phyloP scores from a whole-genome alignment of 2,888 invertebrate genomes.

The Sepiola atlantica region DNA sequence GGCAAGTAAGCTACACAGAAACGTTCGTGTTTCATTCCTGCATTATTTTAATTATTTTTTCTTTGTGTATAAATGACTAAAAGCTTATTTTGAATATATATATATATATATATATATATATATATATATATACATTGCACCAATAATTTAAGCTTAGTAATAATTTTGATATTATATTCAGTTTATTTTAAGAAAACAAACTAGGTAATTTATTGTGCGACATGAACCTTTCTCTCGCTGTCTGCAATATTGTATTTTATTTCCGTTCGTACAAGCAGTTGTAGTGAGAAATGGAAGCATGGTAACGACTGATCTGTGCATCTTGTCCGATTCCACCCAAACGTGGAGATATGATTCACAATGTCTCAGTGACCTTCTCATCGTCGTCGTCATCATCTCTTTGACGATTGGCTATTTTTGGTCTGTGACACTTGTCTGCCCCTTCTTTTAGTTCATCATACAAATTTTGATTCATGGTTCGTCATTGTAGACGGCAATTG shows the following conservation, averaged over 20 bases:
- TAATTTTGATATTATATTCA: not conserved
- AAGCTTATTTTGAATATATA: no score
- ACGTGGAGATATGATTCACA: not conserved
- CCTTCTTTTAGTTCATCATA: not conserved
- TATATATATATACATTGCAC: not conserved
- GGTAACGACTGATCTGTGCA: not conserved
- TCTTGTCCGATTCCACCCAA: not conserved
- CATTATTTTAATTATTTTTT: no score
- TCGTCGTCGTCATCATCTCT: not conserved
- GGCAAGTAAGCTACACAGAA: no score
- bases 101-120: no score
- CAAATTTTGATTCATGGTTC: not conserved
- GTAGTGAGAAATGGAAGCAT: not conserved
- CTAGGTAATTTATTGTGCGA: not conserved
- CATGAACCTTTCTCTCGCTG: not conserved
- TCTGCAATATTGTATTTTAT: not conserved
- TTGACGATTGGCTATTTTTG: not conserved
- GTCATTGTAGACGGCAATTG: not conserved
- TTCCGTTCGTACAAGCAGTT: not conserved
- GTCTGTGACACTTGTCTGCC: not conserved
- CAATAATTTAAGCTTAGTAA: not conserved
- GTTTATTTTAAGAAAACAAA: not conserved
- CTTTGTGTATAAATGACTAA: no score
- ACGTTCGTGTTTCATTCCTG: no score
- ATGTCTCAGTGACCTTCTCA: constrained; percentile 20